Evolutionary conservation across 2,888 invertebrate species (phyloP), one percentile per base, ranked within the genome.

Genomic region (Horisme vitalbata): DNA sequence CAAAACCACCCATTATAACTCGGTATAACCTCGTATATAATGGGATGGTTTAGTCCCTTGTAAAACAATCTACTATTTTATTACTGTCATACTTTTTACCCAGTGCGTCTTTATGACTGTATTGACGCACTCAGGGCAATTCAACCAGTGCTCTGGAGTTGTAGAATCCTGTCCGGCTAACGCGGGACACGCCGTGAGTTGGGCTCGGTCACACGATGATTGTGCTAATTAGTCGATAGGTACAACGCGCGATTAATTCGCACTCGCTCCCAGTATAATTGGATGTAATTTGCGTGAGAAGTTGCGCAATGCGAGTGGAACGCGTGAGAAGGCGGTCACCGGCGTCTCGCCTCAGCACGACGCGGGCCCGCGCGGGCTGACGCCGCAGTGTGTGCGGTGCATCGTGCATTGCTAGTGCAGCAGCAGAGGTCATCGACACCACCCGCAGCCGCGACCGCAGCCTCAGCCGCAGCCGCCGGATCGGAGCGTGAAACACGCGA

Each of bases 271-370:
- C 51, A 41, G 41, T 43, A 31, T 45, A 59, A 63, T 55, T 61
- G 66, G 50, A 54, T 43, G 52, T 65, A 65, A 68, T 68, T 62
- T 52, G 60, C 63, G 70, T 68, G 71, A 64, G 69, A 69, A 63
- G 23, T 34, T 38, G 45, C 24, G 41, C 45, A 21, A n/a, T 5
- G 31, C 41, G 43, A 20, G 36, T 20, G 18, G 31, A 24, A 34
- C 21, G 46, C 21, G 23, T 18, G 32, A 3, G 32, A 18, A 10
- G 2, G 32, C 15, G 15, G 3, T 6, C 26, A 9, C 24, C 7
- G n/a, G n/a, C n/a, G n/a, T n/a, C n/a, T n/a, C n/a, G n/a, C n/a
- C n/a, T n/a, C n/a, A n/a, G n/a, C n/a, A n/a, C n/a, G n/a, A n/a
- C n/a, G n/a, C n/a, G n/a, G n/a, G n/a, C n/a, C n/a, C n/a, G n/a